Conservation (phyloP, 2,797 vertebrate species). For the Petrocephalus schoutedeni region DNA sequence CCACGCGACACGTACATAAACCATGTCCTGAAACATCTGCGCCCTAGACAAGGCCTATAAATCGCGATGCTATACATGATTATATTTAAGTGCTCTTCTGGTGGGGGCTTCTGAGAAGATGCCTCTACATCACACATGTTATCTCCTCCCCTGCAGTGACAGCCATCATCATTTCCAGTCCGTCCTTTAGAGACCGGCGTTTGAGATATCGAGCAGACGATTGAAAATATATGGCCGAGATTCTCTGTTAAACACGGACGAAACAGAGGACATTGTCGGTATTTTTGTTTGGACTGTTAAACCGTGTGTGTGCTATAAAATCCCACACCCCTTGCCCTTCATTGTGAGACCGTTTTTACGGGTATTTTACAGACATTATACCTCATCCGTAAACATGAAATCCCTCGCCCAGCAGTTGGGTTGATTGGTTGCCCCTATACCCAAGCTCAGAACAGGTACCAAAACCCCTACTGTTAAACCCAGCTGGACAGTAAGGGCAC, state of each 20-base stretch:
- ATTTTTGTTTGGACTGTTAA: not conserved
- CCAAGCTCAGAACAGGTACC: not conserved
- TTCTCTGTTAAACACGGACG: not conserved
- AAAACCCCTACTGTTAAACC: not conserved
- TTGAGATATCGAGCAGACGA: not conserved
- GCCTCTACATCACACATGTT: not conserved
- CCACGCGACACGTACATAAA: not conserved
- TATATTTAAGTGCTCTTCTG: constrained; percentile 1
- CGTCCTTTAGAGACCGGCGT: not conserved
- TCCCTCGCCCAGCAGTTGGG: not conserved
- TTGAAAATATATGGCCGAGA: not conserved
- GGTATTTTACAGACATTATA: not conserved
- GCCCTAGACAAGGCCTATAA: not conserved
- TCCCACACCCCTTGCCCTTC: not conserved
- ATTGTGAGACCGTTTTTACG: not conserved
- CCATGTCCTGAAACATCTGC: not conserved
- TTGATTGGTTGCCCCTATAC: not conserved
- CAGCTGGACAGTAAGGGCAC: not conserved
- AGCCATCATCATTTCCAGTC: constrained; percentile 9
- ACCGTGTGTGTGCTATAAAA: not conserved
- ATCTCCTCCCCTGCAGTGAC: constrained; percentile 9
- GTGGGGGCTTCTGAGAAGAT: not conserved
- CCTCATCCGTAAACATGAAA: not conserved
- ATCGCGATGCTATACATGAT: constrained; percentile 9
- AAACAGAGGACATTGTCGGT: not conserved